These are phyloP conservation scores for Drosophila kambysellisi DNA, from an alignment of 2,888 invertebrate species.

Conservation along the genomic window DNA sequence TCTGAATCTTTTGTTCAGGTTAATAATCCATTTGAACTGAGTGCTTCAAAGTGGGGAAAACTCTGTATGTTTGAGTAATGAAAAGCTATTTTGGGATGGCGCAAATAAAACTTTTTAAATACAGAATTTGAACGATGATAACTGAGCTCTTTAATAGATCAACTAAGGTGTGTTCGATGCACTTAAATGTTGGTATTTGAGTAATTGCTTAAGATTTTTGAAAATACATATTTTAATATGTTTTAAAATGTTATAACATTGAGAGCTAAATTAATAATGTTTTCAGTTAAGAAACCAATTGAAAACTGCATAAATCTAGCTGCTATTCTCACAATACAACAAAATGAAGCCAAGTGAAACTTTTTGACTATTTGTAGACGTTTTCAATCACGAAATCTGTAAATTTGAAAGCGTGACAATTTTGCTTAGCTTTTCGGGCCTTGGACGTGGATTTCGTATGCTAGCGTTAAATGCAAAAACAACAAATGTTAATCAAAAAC, in stretches of 20 bases:
- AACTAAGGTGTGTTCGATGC: background rate
- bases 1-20: background rate
- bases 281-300: background rate
- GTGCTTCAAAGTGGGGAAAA: background rate
- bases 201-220: background rate
- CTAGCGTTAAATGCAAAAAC: conserved; percentile 37
- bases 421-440: conserved; percentile 17
- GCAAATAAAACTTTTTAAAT: background rate
- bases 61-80: background rate
- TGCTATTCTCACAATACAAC: background rate
- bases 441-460: conserved; percentile 16
- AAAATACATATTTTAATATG: background rate
- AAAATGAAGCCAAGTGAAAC: background rate
- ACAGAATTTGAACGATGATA: background rate
- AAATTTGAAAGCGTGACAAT: conserved; percentile 41
- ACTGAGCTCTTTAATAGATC: background rate
- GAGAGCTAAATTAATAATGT: background rate
- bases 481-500: conserved; percentile 33
- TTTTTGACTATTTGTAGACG: background rate
- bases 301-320: background rate
- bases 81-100: no score
- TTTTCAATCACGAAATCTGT: conserved; percentile 3
- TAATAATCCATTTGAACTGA: background rate
- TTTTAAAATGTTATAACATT: background rate
- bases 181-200: background rate